Base-by-base conservation (phyloP, 2,888 invertebrate species). In the Ennomos quercinarius region DNA sequence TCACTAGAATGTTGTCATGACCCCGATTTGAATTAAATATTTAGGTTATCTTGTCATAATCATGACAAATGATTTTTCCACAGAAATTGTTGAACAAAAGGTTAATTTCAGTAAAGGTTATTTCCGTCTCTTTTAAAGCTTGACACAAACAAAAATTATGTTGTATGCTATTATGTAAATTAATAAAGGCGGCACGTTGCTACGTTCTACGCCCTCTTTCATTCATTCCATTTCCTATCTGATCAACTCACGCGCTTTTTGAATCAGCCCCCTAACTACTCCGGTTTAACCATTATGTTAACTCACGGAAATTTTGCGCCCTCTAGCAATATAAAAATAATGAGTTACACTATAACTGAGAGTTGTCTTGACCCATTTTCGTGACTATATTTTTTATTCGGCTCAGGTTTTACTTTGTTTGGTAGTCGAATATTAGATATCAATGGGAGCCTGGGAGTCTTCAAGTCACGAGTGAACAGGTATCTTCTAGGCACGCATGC, bases 231-330 rank as follows among this genome's bases (percentile, higher is more conserved):
- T 39, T 27, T 61, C 74, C 27, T 83, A 86, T 86, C 86, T 72
- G 86, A 86, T 84, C 66, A 58, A 70, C 74, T 74, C 86, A 86
- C 84, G 84, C 85, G 82, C 80, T 83, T 83, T 86, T 80, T 80
- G 75, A 83, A 84, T 84, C 80, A 84, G 76, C 41, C 17, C 47
- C 43, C 46, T 13, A 46, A 36, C 34, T 12, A 11, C 35, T 10
- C 10, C 10, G 27, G 5, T 43, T 10, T 43, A 43, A 9, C 10
- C 17, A 27, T 17, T 43, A 17, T 9, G 27, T 27, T 27, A 27
- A 43, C 17, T 27, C 43, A 43, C 43, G 43, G 27, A 27, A 27
- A 27, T 6, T 39, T 39, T 39, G 13, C 8, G 11, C 9, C 13
- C 27, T 5, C 27, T 6, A 36, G 36, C 10, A 46, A 12, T 46